These are phyloP conservation scores for Morbakka virulenta DNA, from an alignment of 30 jellyfish, hydroid and myxozoan species.

Conservation along the genomic window DNA sequence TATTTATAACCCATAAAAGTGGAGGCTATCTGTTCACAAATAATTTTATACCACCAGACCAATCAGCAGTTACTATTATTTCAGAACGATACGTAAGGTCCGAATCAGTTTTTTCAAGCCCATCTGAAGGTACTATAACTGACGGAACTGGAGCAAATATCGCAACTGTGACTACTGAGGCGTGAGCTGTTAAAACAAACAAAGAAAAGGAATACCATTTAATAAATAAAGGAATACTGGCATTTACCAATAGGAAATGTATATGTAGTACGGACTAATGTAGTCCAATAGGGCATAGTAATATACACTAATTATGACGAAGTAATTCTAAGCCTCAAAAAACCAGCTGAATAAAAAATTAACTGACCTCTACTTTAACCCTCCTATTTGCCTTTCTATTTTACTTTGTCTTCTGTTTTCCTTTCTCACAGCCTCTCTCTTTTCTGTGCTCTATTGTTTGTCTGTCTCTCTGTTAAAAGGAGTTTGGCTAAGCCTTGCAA, in stretches of 20 bases:
- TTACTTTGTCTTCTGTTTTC: too few relatives aligned
- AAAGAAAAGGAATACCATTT: too few relatives aligned
- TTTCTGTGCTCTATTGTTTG: too few relatives aligned
- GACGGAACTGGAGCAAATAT: constrained; percentile 86
- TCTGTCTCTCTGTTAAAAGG: too few relatives aligned
- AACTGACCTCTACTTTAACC: neutral
- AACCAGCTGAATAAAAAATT: neutral
- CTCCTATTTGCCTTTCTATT: too few relatives aligned
- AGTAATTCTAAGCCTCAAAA: neutral
- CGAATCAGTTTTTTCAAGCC: constrained; percentile 3
- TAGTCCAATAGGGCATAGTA: neutral
- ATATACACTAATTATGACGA: neutral
- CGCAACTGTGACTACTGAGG: constrained; percentile 89
- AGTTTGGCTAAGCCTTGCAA: too few relatives aligned
- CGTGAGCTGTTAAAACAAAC: constrained; percentile 76
- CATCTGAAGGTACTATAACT: constrained; percentile 31
- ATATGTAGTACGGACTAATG: neutral
- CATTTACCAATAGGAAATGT: neutral
- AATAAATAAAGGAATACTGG: too few relatives aligned
- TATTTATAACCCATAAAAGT: too few relatives aligned
- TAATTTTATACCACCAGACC: constrained; percentile 80
- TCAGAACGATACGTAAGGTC: constrained; percentile 18
- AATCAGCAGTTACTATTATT: constrained; percentile 79
- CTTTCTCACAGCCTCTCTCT: too few relatives aligned
- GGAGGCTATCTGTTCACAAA: constrained; percentile 66